Evolutionary conservation across 2,888 invertebrate genomes (phyloP), one percentile per base, ranked within the genome.

Genomic region (Siphlonurus alternatus): DNA sequence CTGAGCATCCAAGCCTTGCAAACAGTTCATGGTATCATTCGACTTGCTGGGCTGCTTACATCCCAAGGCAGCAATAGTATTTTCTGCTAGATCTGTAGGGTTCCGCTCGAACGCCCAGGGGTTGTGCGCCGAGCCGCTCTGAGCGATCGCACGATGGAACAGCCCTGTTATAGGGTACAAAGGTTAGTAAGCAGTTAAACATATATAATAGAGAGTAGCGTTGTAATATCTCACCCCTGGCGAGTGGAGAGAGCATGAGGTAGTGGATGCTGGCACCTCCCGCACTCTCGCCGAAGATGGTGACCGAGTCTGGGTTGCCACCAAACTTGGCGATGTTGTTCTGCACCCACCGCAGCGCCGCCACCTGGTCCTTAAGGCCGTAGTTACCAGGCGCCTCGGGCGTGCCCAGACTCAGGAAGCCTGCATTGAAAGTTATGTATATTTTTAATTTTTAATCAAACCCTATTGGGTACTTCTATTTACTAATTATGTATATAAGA

Each of bases 71-170:
- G 23, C 59, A 15, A 22, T 64, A 19, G 64, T 10, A n/a, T 65
- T 61, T n/a, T n/a, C n/a, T 5, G 63, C 65, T 1, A 64, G 65
- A n/a, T 65, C 63, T 19, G 61, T 59, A 15, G 63, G 61, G 56
- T 65, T 64, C 15, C 25, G 56, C 24, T 51, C 53, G 7, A 64
- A 23, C 1, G 66, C 62, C 25, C 64, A 38, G 2, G 66, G 64
- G 64, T 66, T 66, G 22, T 62, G 38, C 24, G 66, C 64, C 1
- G 61, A 59, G 25, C 66, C 66, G 25, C 66, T 66, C 19, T 66
- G 65, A 10, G 66, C 66, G 20, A 67, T 67, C 3, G 64, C 66
- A n/a, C 63, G 65, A 61, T 64, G 62, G 53, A 67, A 67, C 1
- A 67, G 61, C 25, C 66, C 66, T 67, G 25, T 10, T 59, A 53